Base-by-base conservation (phyloP, 2,888 invertebrate species). In the Andrena minutula region DNA sequence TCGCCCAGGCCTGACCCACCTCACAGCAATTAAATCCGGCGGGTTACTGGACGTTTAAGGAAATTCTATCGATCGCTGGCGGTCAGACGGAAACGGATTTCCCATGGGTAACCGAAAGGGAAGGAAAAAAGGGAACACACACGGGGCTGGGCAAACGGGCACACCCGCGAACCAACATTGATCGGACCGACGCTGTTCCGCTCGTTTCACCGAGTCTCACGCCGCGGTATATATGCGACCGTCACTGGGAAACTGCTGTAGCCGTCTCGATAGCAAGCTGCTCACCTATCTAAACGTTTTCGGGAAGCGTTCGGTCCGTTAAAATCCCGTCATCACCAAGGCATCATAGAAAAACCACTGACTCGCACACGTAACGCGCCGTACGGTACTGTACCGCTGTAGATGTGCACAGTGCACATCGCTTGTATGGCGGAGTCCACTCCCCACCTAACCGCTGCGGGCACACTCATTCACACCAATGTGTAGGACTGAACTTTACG, bases 101-200 rank as follows among this genome's bases (percentile, higher is more conserved):
- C 49, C 77, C 60, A 65, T 58, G 28, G 69, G 75, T 28, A 49
- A 58, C 47, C 51, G 70, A 83, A 76, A 63, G 70, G 75, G 32
- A 41, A 65, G 66, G 75, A 79, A 73, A 68, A 78, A 78, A 72
- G 75, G 65, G 72, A 69, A 75, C 75, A 78, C 72, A 58, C 82
- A 78, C 82, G 76, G 82, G 72, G 70, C 70, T 74, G 85, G 86
- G 86, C 88, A 64, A 85, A 85, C 89, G 89, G 91, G 89, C 92
- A 92, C 92, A 92, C 92, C 92, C 92, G 92, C 88, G 76, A 80
- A 82, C 85, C 76, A 86, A 86, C 91, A 92, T 92, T 88, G 92
- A 92, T 92, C 92, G 91, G 56, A 26, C 76, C 74, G 77, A 82
- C 82, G 88, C 86, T 85, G 53, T 64, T 63, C 47, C 53, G 41